phyloP scores from a whole-genome alignment of 1,140 invertebrate species.

The Caerostris darwini region DNA sequence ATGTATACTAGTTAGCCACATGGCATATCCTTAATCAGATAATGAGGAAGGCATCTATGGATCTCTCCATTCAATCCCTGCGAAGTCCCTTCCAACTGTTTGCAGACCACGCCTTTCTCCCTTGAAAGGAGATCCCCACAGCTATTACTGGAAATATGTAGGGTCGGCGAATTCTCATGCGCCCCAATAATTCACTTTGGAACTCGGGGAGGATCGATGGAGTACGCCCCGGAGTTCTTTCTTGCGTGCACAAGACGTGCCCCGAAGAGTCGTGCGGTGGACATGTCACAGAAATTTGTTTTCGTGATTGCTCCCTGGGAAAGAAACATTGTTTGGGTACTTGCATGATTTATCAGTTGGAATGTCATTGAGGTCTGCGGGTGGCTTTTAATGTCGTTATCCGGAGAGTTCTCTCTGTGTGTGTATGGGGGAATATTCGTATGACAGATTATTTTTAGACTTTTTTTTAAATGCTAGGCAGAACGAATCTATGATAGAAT shows the following conservation, averaged over 20 bases:
- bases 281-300: not conserved
- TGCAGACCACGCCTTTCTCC: not conserved
- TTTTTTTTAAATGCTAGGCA: not conserved
- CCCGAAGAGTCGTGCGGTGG: not conserved
- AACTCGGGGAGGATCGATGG: not conserved
- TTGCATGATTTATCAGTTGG: slow-evolving; percentile 27
- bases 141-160: slow-evolving; percentile 26
- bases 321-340: not conserved
- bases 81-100: not conserved
- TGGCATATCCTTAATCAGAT: not conserved
- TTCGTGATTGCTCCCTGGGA: slow-evolving; percentile 25
- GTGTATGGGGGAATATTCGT: not conserved
- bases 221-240: not conserved
- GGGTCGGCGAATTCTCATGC: slow-evolving; percentile 12
- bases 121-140: not conserved
- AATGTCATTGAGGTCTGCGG: not conserved
- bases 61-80: not conserved
- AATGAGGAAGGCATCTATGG: not conserved
- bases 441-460: not conserved
- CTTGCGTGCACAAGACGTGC: not conserved
- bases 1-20: too few species aligned
- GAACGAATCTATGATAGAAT: not conserved
- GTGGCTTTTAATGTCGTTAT: not conserved
- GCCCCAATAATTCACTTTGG: slow-evolving; percentile 42
- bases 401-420: not conserved